Base-by-base conservation (phyloP, 2,113 vertebrate species). In the Pao palembangensis region DNA sequence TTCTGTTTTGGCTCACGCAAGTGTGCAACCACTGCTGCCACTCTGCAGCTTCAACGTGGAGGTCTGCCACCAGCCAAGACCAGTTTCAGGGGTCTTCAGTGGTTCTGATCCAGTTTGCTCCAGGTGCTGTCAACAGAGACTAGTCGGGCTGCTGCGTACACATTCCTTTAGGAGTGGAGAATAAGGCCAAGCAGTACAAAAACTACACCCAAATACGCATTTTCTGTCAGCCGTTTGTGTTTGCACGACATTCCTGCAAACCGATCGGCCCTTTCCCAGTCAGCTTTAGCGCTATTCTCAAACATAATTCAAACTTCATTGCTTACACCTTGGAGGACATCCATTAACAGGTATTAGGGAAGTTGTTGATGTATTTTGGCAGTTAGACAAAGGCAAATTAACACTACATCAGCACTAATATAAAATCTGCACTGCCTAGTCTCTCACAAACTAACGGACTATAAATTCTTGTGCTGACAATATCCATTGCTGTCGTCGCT, bases 1-100 rank as follows among this genome's bases (percentile, higher is more conserved):
- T 51, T 76, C 64, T 66, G 49, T 20, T 16, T 61, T 43, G 70
- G 74, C 79, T 85, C 79, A 58, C 74, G 61, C 55, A 57, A 64
- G 78, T 78, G 75, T 82, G 75, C 67, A 72, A 34, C 67, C 28
- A 73, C 51, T 20, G 58, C 48, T 48, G 51, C 60, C 34, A 34
- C 14, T 38, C 15, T 13, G 23, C 18, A 64, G 42, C 58, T 44
- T 28, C 43, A 64, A 52, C 61, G 28, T 44, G 17, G 42, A 61
- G 69, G 48, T 42, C 31, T 5, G 17, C 42, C 44, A 48, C 48
- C 58, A 20, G 51, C 17, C 47, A 7, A 58, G 25, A 61, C 67
- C 52, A 58, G 13, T 34, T 62, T 51, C 63, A 48, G 62, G 66
- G 60, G 76, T n/a, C n/a, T n/a, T n/a, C 64, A 38, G 55, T 51